These are phyloP conservation scores for Eufriesea mexicana DNA, from an alignment of 1,140 invertebrate species.

Conservation along the genomic window DNA sequence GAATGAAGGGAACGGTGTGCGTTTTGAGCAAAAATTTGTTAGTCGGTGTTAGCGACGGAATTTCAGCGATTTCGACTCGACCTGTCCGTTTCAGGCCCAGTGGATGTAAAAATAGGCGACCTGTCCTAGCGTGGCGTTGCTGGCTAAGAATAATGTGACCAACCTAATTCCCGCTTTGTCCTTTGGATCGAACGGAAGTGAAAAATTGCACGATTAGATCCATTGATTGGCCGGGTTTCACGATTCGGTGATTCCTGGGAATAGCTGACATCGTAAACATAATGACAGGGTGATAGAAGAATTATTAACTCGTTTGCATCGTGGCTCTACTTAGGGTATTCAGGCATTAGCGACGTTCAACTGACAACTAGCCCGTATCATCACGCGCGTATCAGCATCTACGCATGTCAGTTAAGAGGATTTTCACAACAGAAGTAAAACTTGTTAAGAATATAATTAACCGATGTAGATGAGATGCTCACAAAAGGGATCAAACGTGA, in stretches of 20 bases:
- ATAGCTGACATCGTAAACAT: neutral
- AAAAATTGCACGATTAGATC: neutral
- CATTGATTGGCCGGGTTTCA: neutral
- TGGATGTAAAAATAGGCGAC: conserved; percentile 8
- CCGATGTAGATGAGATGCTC: too few relatives aligned
- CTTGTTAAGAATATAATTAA: too few relatives aligned
- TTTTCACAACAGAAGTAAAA: too few relatives aligned
- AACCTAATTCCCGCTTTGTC: neutral
- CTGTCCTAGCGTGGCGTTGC: neutral
- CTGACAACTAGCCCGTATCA: too few relatives aligned
- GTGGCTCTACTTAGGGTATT: too few relatives aligned
- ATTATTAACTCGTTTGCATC: too few relatives aligned
- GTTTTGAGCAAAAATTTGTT: neutral
- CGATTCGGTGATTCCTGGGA: neutral
- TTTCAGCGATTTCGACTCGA: neutral
- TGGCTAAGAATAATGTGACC: conserved; percentile 18
- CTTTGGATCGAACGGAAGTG: neutral
- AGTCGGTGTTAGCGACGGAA: neutral
- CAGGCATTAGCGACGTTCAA: too few relatives aligned
- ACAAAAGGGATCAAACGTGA: too few relatives aligned
- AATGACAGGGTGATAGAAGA: too few relatives aligned
- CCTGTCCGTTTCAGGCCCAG: neutral
- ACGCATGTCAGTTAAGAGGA: too few relatives aligned
- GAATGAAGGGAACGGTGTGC: neutral
- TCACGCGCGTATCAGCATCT: too few relatives aligned